Percentiles rank a stretch among this genome's conserved stretches.
phyloP scores from a whole-genome alignment of 2,797 vertebrate genomes.

The Choloepus didactylus region DNA sequence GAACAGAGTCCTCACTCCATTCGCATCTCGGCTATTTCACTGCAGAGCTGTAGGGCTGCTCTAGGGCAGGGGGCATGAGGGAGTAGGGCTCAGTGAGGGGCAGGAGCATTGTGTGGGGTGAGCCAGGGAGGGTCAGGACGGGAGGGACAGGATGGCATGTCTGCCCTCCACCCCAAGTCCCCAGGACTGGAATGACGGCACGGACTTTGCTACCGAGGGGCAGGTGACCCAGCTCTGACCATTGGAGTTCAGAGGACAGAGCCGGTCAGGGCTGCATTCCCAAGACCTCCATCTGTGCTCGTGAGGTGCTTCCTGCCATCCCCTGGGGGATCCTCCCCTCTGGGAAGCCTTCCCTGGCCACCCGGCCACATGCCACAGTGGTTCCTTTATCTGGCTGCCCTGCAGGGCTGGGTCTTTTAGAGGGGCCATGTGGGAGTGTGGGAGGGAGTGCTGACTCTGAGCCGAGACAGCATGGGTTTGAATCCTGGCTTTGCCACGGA shows the following conservation, averaged over 20 bases:
- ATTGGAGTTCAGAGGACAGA: not conserved
- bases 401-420: not conserved
- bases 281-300: not conserved
- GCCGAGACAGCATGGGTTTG: not conserved
- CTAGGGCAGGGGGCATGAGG: not conserved
- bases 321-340: not conserved
- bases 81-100: rapidly evolving
- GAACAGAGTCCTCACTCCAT: not conserved
- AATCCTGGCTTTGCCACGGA: not conserved
- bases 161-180: not conserved
- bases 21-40: not conserved
- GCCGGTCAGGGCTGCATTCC: not conserved
- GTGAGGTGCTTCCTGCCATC: not conserved
- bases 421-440: rapidly evolving
- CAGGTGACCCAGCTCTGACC: not conserved
- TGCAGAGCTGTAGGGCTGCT: not conserved
- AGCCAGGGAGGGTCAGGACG: not conserved
- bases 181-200: not conserved
- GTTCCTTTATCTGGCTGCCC: not conserved
- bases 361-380: rapidly evolving
- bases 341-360: not conserved
- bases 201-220: not conserved
- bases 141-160: not conserved
- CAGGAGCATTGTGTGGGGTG: not conserved
- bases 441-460: rapidly evolving